Evolutionary conservation across 2,888 invertebrate genomes (phyloP), one percentile per base, ranked within the genome.

Genomic region (Aproaerema taeniolella): DNA sequence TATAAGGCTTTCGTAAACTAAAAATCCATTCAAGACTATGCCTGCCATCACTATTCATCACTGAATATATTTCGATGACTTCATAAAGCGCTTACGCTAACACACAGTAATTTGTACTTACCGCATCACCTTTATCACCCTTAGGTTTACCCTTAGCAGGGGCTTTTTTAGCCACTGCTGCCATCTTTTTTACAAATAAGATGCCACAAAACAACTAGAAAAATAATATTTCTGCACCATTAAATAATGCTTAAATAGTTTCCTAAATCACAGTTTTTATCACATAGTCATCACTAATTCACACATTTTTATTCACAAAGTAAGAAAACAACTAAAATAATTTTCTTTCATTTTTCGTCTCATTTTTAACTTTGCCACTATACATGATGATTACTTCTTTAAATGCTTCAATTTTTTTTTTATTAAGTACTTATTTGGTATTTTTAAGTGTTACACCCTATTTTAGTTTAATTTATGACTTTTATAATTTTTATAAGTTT

Each of bases 81-180:
- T n/a, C n/a, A n/a, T n/a, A n/a, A n/a, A n/a, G n/a, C n/a, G n/a
- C n/a, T n/a, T n/a, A n/a, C n/a, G n/a, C n/a, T n/a, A n/a, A n/a
- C n/a, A n/a, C n/a, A n/a, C n/a, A n/a, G n/a, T n/a, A n/a, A n/a
- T n/a, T 14, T 31, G 45, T 58, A 83, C 85, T 86, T 83, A 86
- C 85, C 75, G 65, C 51, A 28, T 70, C 69, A 33, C 28, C 37
- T 1, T 30, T 39, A 20, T 38, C 30, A 12, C 43, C 52, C 14
- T 49, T 55, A 39, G 53, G 52, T 46, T 43, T 43, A 13, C 30
- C 26, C 31, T n/a, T n/a, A n/a, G 68, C 56, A 40, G 58, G 45
- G 46, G 76, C 62, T 58, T 81, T 82, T 56, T 75, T 81, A 41
- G 75, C 73, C 58, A 78, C 75, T 45, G 83, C 69, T 50, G 85